Conservation (phyloP, 2,113 vertebrate species). For the Marcusenius ussheri region DNA sequence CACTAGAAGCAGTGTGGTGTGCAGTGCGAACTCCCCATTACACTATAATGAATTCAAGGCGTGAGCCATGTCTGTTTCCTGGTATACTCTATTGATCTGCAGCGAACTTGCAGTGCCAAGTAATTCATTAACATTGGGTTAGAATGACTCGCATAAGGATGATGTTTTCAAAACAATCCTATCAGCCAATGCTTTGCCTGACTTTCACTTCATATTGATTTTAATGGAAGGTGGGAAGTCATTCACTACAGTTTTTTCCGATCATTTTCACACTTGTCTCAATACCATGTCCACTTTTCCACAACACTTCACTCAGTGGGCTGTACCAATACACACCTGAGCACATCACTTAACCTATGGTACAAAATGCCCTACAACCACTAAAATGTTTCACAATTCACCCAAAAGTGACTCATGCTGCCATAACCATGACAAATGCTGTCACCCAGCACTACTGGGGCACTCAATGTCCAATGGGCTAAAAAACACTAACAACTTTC, state of each 20-base stretch:
- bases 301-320: too few relatives aligned
- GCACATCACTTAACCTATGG: too few relatives aligned
- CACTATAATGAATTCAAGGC: not conserved
- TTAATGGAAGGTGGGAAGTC: not conserved
- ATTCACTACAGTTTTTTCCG: not conserved
- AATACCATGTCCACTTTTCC: too few relatives aligned
- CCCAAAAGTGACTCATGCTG: too few relatives aligned
- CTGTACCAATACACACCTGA: too few relatives aligned
- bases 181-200: not conserved
- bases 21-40: not conserved
- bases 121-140: conserved; percentile 15
- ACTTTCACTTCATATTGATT: not conserved
- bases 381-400: too few relatives aligned
- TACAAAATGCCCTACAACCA: too few relatives aligned
- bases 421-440: too few relatives aligned
- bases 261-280: too few relatives aligned
- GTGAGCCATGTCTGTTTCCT: not conserved
- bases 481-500: too few relatives aligned
- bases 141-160: conserved; percentile 6
- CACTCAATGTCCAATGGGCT: too few relatives aligned
- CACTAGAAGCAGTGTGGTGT: not conserved
- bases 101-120: not conserved
- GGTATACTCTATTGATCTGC: conserved; percentile 4
- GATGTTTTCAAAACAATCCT: conserved; percentile 7
- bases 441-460: too few relatives aligned